Evolutionary conservation across 1,140 invertebrate genomes (phyloP).

Genomic region (Panulirus ornatus): DNA sequence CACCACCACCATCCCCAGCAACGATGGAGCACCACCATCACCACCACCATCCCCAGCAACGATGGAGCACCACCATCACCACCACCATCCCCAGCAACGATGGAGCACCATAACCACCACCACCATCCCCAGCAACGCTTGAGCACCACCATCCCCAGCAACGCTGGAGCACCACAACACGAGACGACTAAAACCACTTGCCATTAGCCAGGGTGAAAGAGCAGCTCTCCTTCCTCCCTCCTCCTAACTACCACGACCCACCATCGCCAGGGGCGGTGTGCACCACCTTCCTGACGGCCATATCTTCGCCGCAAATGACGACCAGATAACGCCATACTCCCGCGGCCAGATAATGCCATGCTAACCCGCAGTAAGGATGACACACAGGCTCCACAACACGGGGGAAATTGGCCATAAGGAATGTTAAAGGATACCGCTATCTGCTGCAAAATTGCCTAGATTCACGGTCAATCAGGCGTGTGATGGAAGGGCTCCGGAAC

Average conservation of each 20-base stretch:
- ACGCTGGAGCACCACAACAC: not conserved
- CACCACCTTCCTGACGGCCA: not conserved
- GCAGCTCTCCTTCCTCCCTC: not conserved
- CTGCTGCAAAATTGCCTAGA: not conserved
- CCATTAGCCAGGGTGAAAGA: not conserved
- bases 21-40: too few species aligned
- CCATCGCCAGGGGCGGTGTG: not conserved
- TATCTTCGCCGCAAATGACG: not conserved
- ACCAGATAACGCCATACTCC: not conserved
- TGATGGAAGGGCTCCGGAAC: not conserved
- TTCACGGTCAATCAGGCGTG: not conserved
- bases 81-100: too few species aligned
- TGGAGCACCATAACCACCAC: too few species aligned
- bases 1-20: too few species aligned
- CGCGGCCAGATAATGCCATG: not conserved
- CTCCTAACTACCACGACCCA: not conserved
- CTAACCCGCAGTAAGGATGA: not conserved
- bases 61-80: too few species aligned
- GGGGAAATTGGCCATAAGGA: slow-evolving; percentile 11
- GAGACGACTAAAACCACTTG: not conserved
- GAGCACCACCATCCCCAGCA: too few species aligned
- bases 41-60: too few species aligned
- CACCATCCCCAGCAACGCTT: too few species aligned
- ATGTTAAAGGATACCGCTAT: not conserved
- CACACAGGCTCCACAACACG: not conserved